phyloP scores from a whole-genome alignment of 2,797 vertebrate genomes.

The Loris lydekkerianus region DNA sequence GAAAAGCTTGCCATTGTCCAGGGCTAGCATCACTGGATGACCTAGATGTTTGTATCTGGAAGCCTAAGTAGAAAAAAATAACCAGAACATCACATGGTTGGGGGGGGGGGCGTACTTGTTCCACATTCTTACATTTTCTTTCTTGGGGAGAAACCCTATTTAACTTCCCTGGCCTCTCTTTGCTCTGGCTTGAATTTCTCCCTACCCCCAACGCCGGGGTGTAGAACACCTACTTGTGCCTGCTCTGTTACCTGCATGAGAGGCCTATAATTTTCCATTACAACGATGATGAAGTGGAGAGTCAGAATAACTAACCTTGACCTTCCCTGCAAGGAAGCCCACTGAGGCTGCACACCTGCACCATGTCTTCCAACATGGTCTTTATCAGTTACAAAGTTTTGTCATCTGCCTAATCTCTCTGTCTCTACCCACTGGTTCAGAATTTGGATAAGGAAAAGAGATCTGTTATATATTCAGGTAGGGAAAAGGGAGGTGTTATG shows the following conservation, averaged over 20 bases:
- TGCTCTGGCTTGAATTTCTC: not conserved
- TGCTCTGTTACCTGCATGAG: not conserved
- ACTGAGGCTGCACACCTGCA: not conserved
- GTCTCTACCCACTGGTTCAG: not conserved
- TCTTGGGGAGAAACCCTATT: not conserved
- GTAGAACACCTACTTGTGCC: not conserved
- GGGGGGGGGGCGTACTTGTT: not conserved
- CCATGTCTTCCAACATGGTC: not conserved
- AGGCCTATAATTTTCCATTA: not conserved
- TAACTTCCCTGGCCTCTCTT: not conserved
- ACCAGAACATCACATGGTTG: not conserved
- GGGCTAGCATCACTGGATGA: not conserved
- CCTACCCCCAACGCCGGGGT: fast-evolving
- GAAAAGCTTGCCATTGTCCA: not conserved
- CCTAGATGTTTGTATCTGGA: not conserved
- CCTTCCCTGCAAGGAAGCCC: not conserved
- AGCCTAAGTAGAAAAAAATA: not conserved
- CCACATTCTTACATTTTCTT: not conserved
- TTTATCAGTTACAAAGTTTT: not conserved
- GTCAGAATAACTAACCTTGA: not conserved
- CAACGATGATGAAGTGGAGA: not conserved
- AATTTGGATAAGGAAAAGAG: not conserved
- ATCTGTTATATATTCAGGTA: not conserved
- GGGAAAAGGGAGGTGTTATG: not conserved
- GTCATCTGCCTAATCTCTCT: not conserved